These are phyloP conservation scores for Sarotherodon lohbergeri DNA, from an alignment of 2,113 vertebrate genomes.

Conservation along the genomic window DNA sequence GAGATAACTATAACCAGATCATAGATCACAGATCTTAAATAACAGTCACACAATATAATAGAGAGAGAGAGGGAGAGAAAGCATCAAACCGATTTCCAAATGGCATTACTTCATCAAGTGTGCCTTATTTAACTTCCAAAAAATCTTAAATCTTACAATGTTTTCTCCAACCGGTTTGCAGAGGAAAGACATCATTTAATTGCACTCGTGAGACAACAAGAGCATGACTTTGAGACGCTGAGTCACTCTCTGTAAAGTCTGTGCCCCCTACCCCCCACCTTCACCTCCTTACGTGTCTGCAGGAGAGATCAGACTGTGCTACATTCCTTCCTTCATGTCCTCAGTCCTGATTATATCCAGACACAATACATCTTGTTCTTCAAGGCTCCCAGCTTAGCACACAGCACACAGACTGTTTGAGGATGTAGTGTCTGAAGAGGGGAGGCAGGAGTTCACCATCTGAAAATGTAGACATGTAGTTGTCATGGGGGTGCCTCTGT, in stretches of 20 bases:
- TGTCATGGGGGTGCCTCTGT: background rate
- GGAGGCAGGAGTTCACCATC: slow-evolving; percentile 5
- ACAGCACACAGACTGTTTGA: slow-evolving; percentile 3
- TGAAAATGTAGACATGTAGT: slow-evolving; percentile 22
- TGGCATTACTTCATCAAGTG: background rate
- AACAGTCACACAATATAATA: background rate
- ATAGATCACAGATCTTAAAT: background rate
- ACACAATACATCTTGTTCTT: slow-evolving; percentile 61
- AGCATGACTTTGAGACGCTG: slow-evolving; percentile 5
- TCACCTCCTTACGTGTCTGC: slow-evolving; percentile 44
- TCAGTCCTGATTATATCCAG: slow-evolving; percentile 66
- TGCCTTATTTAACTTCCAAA: background rate
- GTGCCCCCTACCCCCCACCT: background rate
- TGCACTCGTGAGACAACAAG: background rate
- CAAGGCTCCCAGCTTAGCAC: slow-evolving; percentile 26
- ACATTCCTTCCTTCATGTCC: slow-evolving; percentile 62
- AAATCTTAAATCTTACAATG: background rate
- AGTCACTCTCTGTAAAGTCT: slow-evolving; percentile 13
- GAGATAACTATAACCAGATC: background rate
- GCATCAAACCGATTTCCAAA: background rate
- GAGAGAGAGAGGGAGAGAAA: background rate
- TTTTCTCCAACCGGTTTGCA: background rate
- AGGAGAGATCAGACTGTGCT: slow-evolving; percentile 51
- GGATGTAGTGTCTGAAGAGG: background rate
- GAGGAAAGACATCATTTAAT: slow-evolving; percentile 7